Evolutionary conservation across 2,888 invertebrate genomes (phyloP).

Genomic region (Eulithis prunata): DNA sequence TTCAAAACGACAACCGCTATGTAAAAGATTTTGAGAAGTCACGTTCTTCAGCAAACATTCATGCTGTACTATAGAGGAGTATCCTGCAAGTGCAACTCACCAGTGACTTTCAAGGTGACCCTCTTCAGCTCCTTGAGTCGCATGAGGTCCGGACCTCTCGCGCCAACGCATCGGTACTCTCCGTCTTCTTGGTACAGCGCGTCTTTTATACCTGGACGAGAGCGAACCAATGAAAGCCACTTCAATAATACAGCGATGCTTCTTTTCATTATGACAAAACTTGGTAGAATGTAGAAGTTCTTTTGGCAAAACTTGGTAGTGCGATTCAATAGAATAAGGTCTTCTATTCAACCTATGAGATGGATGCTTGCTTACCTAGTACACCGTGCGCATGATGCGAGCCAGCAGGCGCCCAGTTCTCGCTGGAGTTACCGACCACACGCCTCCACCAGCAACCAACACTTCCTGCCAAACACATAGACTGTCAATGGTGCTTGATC

Average conservation of each 20-base stretch:
- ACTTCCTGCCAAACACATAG: constrained; percentile 57
- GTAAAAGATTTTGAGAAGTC: not conserved
- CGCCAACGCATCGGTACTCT: constrained; percentile 89
- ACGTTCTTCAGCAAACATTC: no score
- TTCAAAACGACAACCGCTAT: not conserved
- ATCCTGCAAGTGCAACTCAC: constrained; percentile 45
- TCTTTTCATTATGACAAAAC: no score
- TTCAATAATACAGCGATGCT: no score
- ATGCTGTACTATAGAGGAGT: no score
- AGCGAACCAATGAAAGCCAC: not conserved
- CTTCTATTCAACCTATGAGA: no score
- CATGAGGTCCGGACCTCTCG: constrained; percentile 66
- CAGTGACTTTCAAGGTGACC: constrained; percentile 72
- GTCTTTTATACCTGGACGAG: constrained; percentile 81
- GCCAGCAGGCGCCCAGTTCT: constrained; percentile 73
- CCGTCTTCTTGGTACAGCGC: constrained; percentile 91
- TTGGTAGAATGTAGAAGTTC: no score
- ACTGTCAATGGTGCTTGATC: no score
- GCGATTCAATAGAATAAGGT: no score
- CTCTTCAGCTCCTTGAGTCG: constrained; percentile 70
- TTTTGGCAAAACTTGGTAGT: no score
- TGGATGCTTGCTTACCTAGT: constrained; percentile 57
- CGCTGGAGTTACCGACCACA: constrained; percentile 70
- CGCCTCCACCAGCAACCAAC: constrained; percentile 80
- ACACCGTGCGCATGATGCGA: constrained; percentile 77